Conservation (phyloP, 92 coral and sea anemone genomes). For the Actinostola sp. region DNA sequence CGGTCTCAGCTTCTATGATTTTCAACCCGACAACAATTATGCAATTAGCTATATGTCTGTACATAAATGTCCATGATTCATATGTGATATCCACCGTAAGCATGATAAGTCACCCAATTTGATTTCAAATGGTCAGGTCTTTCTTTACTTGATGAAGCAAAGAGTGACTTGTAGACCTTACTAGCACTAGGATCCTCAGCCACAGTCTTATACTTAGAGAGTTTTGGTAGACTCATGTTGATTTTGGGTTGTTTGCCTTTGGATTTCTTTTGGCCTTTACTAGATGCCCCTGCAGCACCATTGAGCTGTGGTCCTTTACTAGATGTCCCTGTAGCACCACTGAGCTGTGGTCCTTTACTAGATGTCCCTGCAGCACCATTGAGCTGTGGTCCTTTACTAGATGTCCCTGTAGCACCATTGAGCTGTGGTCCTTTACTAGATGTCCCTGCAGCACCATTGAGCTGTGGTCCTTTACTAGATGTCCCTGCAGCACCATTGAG, state of each 20-base stretch:
- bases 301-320: slow-evolving; percentile 46
- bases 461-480: slow-evolving; percentile 42
- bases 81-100: slow-evolving; percentile 71
- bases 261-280: slow-evolving; percentile 52
- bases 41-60: no score
- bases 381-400: slow-evolving; percentile 47
- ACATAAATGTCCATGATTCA: background rate
- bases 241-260: slow-evolving; percentile 60
- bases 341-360: slow-evolving; percentile 49
- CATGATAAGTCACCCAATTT: slow-evolving; percentile 94
- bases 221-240: slow-evolving; percentile 66
- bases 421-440: slow-evolving; percentile 48
- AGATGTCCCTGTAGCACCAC: slow-evolving; percentile 31
- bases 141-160: slow-evolving; percentile 84
- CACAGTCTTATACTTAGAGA: slow-evolving; percentile 93
- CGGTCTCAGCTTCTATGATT: no score
- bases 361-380: slow-evolving; percentile 38
- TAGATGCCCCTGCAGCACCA: slow-evolving; percentile 22
- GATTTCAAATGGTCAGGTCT: slow-evolving; percentile 89
- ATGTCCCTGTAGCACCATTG: slow-evolving; percentile 34
- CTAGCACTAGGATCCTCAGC: slow-evolving; percentile 98
- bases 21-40: no score
- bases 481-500: slow-evolving; percentile 39
- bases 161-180: slow-evolving; percentile 93
- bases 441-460: slow-evolving; percentile 39